phyloP scores from a whole-genome alignment of 2,797 vertebrate species.

The Lacerta bilineata region DNA sequence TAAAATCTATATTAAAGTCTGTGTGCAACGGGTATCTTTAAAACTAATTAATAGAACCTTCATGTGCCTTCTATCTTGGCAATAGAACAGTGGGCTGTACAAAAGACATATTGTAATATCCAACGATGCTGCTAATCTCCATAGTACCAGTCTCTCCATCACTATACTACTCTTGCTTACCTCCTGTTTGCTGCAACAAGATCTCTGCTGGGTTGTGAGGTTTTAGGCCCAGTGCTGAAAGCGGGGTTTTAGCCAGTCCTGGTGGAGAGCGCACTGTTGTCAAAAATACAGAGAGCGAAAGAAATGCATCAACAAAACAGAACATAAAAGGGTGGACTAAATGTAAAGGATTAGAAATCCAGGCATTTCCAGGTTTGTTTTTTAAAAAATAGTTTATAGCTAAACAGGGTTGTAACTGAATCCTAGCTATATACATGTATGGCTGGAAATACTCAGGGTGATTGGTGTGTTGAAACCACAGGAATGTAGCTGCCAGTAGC shows the following conservation, averaged over 20 bases:
- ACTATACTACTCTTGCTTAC: constrained; percentile 76
- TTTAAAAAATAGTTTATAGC: background rate
- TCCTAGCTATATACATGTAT: background rate
- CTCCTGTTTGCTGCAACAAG: constrained; percentile 90
- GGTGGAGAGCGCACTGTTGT: constrained; percentile 92
- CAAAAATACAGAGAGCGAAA: background rate
- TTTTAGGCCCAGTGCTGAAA: constrained; percentile 95
- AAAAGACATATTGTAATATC: background rate
- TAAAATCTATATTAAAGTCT: background rate
- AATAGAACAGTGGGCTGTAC: background rate
- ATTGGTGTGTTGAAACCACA: constrained; percentile 14
- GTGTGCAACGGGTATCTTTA: background rate
- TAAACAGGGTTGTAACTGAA: background rate
- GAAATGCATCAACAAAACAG: background rate
- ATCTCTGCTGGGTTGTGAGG: constrained; percentile 97
- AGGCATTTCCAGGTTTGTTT: background rate
- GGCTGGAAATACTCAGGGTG: background rate
- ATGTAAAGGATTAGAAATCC: constrained; percentile 12
- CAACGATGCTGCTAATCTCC: background rate
- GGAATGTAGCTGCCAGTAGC: background rate
- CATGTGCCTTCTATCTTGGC: background rate
- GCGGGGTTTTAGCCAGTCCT: constrained; percentile 94
- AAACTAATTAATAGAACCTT: background rate
- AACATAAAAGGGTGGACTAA: background rate
- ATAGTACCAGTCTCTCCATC: background rate